Evolutionary conservation across 2,888 invertebrate species (phyloP).

Genomic region (Bedellia somnulentella): DNA sequence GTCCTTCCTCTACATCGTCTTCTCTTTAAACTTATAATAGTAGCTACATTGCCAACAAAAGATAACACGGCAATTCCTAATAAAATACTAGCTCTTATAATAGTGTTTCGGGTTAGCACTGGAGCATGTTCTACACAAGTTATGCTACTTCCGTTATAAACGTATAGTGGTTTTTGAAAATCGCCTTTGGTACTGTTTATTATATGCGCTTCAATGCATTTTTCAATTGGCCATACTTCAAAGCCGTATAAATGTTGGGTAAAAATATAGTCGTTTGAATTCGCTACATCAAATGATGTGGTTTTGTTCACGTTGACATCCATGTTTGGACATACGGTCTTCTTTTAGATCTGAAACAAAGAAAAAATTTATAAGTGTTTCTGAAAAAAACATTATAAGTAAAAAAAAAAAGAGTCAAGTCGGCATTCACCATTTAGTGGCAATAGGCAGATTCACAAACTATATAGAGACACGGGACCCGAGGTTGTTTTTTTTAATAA

Average conservation of each 20-base stretch:
- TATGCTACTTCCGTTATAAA: slow-evolving; percentile 31
- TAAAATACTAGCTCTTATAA: slow-evolving; percentile 69
- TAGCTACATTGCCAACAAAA: slow-evolving; percentile 73
- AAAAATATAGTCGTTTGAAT: slow-evolving; percentile 21
- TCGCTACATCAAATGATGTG: slow-evolving; percentile 39
- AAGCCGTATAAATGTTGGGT: slow-evolving; percentile 21
- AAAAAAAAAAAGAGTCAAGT: too few species aligned
- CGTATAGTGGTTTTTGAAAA: slow-evolving; percentile 18
- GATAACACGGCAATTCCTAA: slow-evolving; percentile 72
- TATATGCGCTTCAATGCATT: slow-evolving; percentile 26
- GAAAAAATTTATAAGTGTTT: slow-evolving; percentile 1
- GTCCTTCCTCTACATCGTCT: slow-evolving; percentile 58
- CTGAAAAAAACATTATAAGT: too few species aligned
- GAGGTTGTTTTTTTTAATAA: too few species aligned
- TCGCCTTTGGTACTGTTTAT: slow-evolving; percentile 27
- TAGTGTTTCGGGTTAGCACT: slow-evolving; percentile 61
- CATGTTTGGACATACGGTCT: slow-evolving; percentile 48
- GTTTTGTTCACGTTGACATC: slow-evolving; percentile 45
- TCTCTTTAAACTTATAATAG: slow-evolving; percentile 73
- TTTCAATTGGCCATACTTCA: slow-evolving; percentile 32
- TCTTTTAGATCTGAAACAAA: slow-evolving; percentile 30
- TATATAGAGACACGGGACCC: too few species aligned
- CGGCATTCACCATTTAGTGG: too few species aligned
- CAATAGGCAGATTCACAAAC: too few species aligned
- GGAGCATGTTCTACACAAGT: slow-evolving; percentile 69